phyloP scores from a whole-genome alignment of 2,888 invertebrate species.

The Phortica okadai region DNA sequence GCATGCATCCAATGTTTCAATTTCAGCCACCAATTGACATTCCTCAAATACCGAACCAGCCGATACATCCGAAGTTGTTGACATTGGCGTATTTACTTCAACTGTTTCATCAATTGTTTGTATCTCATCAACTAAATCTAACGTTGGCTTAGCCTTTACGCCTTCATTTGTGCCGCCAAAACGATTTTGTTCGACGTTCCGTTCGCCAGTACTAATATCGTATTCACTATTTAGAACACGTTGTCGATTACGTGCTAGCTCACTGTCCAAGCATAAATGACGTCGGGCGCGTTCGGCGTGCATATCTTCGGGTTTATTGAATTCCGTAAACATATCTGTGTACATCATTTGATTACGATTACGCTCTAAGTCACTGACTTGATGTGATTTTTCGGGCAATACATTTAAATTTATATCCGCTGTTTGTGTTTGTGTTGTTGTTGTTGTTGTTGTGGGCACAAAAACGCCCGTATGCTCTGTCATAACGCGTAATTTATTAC shows the following conservation, averaged over 20 bases:
- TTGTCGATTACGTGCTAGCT: slow-evolving; percentile 54
- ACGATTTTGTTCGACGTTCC: too few species aligned
- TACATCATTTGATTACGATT: slow-evolving; percentile 74
- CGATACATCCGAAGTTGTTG: slow-evolving; percentile 57
- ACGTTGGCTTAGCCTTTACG: slow-evolving; percentile 2
- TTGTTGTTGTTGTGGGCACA: not conserved
- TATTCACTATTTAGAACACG: slow-evolving; percentile 59
- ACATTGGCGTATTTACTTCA: slow-evolving; percentile 53
- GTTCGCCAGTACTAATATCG: slow-evolving; percentile 42
- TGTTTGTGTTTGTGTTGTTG: slow-evolving; percentile 12
- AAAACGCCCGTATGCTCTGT: slow-evolving; percentile 54
- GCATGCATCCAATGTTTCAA: slow-evolving; percentile 38
- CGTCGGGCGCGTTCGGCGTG: slow-evolving; percentile 52
- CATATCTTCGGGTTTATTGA: slow-evolving; percentile 52
- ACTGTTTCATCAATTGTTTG: slow-evolving; percentile 28
- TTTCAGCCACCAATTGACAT: not conserved
- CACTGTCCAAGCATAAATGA: slow-evolving; percentile 45
- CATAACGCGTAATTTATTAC: slow-evolving; percentile 78
- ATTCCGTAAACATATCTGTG: slow-evolving; percentile 59
- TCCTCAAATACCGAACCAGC: slow-evolving; percentile 36
- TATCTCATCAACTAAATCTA: slow-evolving; percentile 38
- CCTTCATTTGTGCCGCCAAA: slow-evolving; percentile 7
- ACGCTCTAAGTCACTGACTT: slow-evolving; percentile 71
- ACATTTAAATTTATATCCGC: slow-evolving; percentile 68
- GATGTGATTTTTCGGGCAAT: slow-evolving; percentile 29